Evolutionary conservation across 2,888 invertebrate genomes (phyloP), one percentile per base, ranked within the genome.

Genomic region (Nasonovia ribisnigri): DNA sequence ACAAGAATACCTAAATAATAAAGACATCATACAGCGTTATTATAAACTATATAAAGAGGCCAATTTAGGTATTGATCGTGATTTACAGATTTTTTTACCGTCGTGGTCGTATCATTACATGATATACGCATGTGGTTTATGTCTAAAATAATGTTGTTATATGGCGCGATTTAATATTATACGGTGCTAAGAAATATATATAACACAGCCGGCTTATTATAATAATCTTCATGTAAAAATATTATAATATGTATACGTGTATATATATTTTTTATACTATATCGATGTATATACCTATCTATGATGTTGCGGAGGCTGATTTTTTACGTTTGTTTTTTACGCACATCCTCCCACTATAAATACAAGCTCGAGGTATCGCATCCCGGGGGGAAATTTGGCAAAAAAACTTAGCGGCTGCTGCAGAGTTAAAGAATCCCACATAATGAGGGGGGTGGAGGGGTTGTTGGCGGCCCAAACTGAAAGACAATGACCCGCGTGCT

Each of bases 401-500:
- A 88, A 67, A 88, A 67, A 77, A 46, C 48, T 48, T 48, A 26
- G 29, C 43, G 91, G 20, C 90, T 84, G 5, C 51, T 51, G 57
- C 88, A 42, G 26, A 26, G 54, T 48, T 48, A 51, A 84, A 20
- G 84, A 84, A 91, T 91, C 54, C 42, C 43, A 67, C 46, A n/a
- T 43, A 36, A 77, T 77, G 36, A n/a, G 24, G 20, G 8, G 42
- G 42, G n/a, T 54, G 54, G 29, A 20, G 89, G 57, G 48, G 48
- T 57, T 20, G 91, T 84, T n/a, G 57, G 84, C 84, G 91, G 84
- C 51, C 51, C 20, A 46, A 86, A 36, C 48, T 29, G 26, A 67
- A 88, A 92, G 92, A 92, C 92, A 92, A 92, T 92, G 92, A 92
- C 92, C 92, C 87, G 87, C 48, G 92, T 86, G 16, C 54, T 84